Base-by-base conservation (phyloP, 2,113 vertebrate species). In the Pavo muticus region DNA sequence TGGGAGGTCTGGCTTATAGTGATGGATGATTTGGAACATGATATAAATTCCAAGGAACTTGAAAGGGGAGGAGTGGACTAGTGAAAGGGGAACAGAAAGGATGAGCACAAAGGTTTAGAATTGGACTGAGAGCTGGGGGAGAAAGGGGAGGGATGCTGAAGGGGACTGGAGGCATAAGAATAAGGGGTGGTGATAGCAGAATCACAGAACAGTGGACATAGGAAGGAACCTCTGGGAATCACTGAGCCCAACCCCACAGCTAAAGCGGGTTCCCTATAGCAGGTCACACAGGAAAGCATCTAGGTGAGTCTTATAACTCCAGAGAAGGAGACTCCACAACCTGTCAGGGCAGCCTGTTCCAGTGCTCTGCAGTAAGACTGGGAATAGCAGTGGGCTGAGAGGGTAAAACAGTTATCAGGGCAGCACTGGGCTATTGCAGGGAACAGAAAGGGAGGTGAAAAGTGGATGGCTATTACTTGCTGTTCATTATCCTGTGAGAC, bases 401-500 rank as follows among this genome's bases (percentile, higher is more conserved):
- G 30, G 8, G 8, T 80, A 48, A 83, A 90, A 81, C 0, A 12
- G 30, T 18, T 54, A 37, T 63, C 44, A 73, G 64, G 68, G 87
- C 85, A 45, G 60, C 59, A 86, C 77, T 59, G 79, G 14, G 39
- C 39, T 52, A 45, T 61, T 30, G n/a, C 4, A 42, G 23, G 61
- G 69, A 78, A 69, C 25, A 47, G 65, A 84, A 94, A 87, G 71
- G 47, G 75, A 78, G 17, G 47, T 81, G 65, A 64, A 52, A 88
- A 96, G 76, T 81, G 80, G 79, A 83, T 0, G 3, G 75, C 37
- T 0, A 0, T 86, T 68, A 77, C 61, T 88, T 72, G 69, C 88
- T 71, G 39, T 95, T 93, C 83, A 37, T 90, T 90, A 61, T 84
- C 52, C 35, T 81, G 73, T 65, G 86, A 78, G 80, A 86, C 65